Evolutionary conservation across 2,797 vertebrate species (phyloP).

Genomic region (Amblyraja radiata): DNA sequence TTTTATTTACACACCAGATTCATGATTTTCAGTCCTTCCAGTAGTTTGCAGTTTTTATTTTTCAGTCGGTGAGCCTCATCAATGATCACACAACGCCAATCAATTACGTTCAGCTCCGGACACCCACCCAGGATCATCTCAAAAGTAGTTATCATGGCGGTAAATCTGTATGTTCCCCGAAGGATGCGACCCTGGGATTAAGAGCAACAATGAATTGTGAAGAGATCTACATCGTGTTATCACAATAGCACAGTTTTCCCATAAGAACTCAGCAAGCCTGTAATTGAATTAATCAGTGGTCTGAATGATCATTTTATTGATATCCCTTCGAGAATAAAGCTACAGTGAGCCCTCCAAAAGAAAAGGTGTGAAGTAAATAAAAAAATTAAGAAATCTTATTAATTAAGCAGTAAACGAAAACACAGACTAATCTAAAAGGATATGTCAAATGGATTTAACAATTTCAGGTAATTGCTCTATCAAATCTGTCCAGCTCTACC

Average conservation of each 20-base stretch:
- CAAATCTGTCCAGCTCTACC: too few relatives aligned
- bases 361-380: not conserved
- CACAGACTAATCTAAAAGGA: not conserved
- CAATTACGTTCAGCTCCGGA: constrained; percentile 90
- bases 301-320: not conserved
- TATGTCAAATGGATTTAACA: not conserved
- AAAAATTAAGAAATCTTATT: not conserved
- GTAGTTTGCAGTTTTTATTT: constrained; percentile 97
- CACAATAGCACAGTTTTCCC: constrained; percentile 47
- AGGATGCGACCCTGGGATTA: constrained; percentile 67
- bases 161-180: constrained; percentile 84
- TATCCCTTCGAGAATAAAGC: not conserved
- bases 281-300: not conserved
- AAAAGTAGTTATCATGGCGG: constrained; percentile 94
- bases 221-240: constrained; percentile 45
- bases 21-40: constrained; percentile 97
- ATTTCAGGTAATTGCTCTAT: too few relatives aligned
- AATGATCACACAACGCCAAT: constrained; percentile 95
- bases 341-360: not conserved
- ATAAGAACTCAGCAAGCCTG: not conserved
- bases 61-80: constrained; percentile 96
- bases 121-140: constrained; percentile 98
- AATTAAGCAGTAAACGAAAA: not conserved
- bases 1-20: constrained; percentile 69
- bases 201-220: constrained; percentile 12